Base-by-base conservation (phyloP, 2,888 invertebrate species). In the Agapostemon virescens region DNA sequence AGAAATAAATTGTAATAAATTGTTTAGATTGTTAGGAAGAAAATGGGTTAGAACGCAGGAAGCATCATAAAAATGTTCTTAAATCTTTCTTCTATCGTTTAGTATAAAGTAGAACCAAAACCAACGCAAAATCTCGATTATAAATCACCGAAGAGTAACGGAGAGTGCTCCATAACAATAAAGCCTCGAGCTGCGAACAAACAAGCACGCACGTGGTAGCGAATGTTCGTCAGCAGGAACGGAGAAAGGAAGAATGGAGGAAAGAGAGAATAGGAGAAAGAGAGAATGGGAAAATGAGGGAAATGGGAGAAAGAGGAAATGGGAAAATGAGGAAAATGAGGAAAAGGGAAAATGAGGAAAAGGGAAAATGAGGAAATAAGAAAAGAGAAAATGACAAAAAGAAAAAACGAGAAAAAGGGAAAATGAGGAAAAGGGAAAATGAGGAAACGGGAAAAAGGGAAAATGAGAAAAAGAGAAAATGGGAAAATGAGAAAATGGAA, bases 201-300 rank as follows among this genome's bases (percentile, higher is more conserved):
- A 63, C 63, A 63, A 63, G 30, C 63, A 33, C 63, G 55, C 55
- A 55, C 55, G 26, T 55, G 55, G 55, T 26, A 55, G 55, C 55
- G 23, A 55, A 6, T 26, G 23, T 23, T 55, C 55, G n/a, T n/a
- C n/a, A n/a, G n/a, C n/a, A 26, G 26, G 6, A 55, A 26, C 55
- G 6, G 55, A 26, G 55, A 26, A 23, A 23, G 23, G n/a, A n/a
- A n/a, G n/a, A n/a, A n/a, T n/a, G n/a, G n/a, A n/a, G 26, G 55
- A 55, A 15, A 26, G 55, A 55, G 55, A 55, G 26, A 26, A 6
- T 26, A 15, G 15, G 23, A 55, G 55, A 55, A 15, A 26, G 55
- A 55, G 55, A 55, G 26, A 26, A 6, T 26, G 26, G 15, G 26
- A 26, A n/a, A n/a, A n/a, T n/a, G n/a, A n/a, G n/a, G n/a, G n/a